Evolutionary conservation across 1,140 invertebrate genomes (phyloP).

Genomic region (Hyles euphorbiae): DNA sequence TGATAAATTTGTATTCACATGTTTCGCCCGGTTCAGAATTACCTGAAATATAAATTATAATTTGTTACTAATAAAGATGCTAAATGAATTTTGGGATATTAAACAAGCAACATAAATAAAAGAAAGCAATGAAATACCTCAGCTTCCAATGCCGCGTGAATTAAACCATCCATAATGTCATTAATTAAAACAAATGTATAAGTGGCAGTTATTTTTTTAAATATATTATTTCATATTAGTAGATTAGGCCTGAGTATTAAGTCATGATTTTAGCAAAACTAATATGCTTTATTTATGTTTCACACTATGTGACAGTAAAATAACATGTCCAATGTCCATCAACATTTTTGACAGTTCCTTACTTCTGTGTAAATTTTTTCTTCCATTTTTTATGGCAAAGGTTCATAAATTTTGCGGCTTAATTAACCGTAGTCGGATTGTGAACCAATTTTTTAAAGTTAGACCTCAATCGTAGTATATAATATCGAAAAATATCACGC

Average conservation of each 20-base stretch:
- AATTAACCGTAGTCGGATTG: too few species aligned
- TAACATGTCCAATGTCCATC: constrained; percentile 73
- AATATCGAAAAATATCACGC: too few species aligned
- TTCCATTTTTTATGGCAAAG: too few species aligned
- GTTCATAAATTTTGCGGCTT: not conserved
- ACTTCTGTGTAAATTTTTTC: not conserved
- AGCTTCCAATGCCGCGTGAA: constrained; percentile 75
- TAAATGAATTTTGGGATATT: constrained; percentile 10
- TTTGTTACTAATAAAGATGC: constrained; percentile 20
- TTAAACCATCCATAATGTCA: constrained; percentile 76
- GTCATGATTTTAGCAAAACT: constrained; percentile 72
- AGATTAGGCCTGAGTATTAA: constrained; percentile 68
- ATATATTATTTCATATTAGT: constrained; percentile 69
- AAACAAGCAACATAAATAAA: constrained; percentile 27
- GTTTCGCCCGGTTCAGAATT: constrained; percentile 68
- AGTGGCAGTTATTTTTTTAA: constrained; percentile 60
- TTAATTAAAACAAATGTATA: constrained; percentile 69
- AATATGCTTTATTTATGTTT: constrained; percentile 75
- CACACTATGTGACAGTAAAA: constrained; percentile 74
- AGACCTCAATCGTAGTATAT: too few species aligned
- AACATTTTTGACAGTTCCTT: constrained; percentile 62
- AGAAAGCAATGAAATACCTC: constrained; percentile 64
- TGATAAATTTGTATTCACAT: constrained; percentile 65
- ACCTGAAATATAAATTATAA: constrained; percentile 45
- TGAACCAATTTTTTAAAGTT: too few species aligned